Conservation (phyloP, 2,888 invertebrate species). For the Oligia strigilis region DNA sequence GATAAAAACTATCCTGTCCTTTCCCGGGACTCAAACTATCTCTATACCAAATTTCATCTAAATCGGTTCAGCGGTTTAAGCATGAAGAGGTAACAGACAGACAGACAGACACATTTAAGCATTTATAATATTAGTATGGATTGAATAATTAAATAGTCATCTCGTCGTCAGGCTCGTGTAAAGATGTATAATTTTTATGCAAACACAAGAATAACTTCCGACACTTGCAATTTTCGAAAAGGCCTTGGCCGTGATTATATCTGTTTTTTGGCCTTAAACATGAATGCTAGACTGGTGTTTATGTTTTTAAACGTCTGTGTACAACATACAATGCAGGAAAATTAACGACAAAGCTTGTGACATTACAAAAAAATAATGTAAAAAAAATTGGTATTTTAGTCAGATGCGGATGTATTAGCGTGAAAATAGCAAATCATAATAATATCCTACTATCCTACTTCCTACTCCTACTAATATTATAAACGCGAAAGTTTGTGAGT, state of each 20-base stretch:
- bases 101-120: too few relatives aligned
- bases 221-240: constrained; percentile 31
- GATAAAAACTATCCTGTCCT: too few relatives aligned
- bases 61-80: too few relatives aligned
- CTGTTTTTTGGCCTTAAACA: constrained; percentile 19
- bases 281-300: neutral
- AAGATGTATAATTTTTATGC: neutral
- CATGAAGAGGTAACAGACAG: too few relatives aligned
- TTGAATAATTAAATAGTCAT: neutral
- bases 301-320: neutral
- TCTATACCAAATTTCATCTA: too few relatives aligned
- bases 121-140: too few relatives aligned
- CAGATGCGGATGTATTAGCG: neutral
- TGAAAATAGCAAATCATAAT: too few relatives aligned
- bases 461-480: too few relatives aligned
- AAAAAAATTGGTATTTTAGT: neutral
- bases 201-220: constrained; percentile 36
- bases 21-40: too few relatives aligned
- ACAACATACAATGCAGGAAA: constrained; percentile 1
- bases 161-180: neutral
- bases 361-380: neutral
- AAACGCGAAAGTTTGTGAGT: too few relatives aligned
- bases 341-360: neutral
- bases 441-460: too few relatives aligned
- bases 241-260: constrained; percentile 13